Conservation (phyloP, 2,797 vertebrate genomes). For the Cossypha polioptera region DNA sequence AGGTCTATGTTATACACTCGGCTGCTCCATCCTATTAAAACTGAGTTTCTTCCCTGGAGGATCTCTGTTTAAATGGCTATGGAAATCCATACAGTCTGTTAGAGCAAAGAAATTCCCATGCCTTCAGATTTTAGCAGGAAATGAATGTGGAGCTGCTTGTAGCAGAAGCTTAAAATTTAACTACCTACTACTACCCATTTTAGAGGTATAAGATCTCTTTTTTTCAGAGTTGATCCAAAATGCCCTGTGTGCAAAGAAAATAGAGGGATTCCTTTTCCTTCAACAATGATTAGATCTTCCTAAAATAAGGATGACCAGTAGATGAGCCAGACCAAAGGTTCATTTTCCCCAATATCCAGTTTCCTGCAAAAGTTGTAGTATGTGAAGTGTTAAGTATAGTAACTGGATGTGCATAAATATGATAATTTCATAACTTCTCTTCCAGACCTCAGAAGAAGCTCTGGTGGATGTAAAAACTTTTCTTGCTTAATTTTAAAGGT, state of each 20-base stretch:
- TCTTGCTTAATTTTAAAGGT: background rate
- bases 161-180: background rate
- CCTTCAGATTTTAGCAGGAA: background rate
- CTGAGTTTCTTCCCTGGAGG: background rate
- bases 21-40: background rate
- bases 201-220: background rate
- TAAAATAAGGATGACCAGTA: background rate
- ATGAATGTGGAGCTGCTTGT: background rate
- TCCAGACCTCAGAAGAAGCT: background rate
- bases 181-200: background rate
- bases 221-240: background rate
- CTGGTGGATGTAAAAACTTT: background rate
- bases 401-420: background rate
- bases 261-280: background rate
- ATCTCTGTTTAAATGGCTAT: background rate
- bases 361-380: background rate
- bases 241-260: background rate
- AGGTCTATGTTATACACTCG: background rate
- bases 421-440: background rate
- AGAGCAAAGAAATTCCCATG: background rate
- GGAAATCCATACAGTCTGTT: background rate
- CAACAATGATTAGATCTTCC: background rate
- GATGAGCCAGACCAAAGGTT: background rate
- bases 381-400: background rate
- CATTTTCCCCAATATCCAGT: background rate